phyloP scores from a whole-genome alignment of 2,888 invertebrate genomes.

The Scaptomyza flava region DNA sequence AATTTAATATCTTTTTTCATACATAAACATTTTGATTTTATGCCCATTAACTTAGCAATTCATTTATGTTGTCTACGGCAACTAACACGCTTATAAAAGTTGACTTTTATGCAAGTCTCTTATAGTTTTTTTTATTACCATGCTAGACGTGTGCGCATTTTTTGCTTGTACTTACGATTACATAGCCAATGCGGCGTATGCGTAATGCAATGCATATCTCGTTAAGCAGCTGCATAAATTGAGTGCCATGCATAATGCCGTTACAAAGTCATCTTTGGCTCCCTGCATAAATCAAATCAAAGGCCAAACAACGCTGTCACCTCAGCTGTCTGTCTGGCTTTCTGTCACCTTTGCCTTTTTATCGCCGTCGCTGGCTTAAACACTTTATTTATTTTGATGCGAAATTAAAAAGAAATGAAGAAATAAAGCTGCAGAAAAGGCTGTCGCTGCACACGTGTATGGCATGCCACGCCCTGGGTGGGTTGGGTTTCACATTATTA shows the following conservation, averaged over 20 bases:
- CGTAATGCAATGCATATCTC: constrained; percentile 50
- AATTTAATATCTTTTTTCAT: too few relatives aligned
- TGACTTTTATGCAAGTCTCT: background rate
- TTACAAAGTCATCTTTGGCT: constrained; percentile 33
- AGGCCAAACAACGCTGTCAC: constrained; percentile 28
- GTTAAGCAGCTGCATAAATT: constrained; percentile 63
- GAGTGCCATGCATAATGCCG: constrained; percentile 20
- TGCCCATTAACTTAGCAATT: background rate
- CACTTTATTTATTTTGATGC: constrained; percentile 60
- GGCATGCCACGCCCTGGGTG: constrained; percentile 21
- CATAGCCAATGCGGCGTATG: constrained; percentile 46
- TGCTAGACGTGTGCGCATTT: background rate
- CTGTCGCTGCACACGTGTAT: constrained; percentile 2
- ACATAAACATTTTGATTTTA: background rate
- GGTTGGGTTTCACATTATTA: constrained; percentile 64
- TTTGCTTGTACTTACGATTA: constrained; percentile 25
- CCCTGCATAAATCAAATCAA: constrained; percentile 63
- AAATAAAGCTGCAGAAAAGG: constrained; percentile 15
- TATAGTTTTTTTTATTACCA: background rate
- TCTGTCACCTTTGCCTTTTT: constrained; percentile 38
- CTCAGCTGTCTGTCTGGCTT: constrained; percentile 34
- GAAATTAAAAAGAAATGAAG: constrained; percentile 59
- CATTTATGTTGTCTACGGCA: background rate
- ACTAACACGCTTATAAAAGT: background rate
- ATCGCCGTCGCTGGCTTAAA: constrained; percentile 42